Base-by-base conservation (phyloP, 2,797 vertebrate genomes). In the Lacerta viridis region DNA sequence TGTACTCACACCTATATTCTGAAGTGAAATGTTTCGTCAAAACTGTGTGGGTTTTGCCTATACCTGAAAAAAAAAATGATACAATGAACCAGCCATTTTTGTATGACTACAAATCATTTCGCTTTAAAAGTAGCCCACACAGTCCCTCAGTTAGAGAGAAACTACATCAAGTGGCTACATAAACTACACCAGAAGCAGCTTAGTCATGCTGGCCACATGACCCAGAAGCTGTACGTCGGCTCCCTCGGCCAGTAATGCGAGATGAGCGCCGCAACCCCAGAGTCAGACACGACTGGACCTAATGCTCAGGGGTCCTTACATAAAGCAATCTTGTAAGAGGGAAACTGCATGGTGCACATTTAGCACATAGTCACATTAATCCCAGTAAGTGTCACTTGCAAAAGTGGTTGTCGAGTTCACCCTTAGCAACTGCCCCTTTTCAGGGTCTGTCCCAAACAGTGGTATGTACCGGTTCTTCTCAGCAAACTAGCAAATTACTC, bases 1-100 rank as follows among this genome's bases (percentile, higher is more conserved):
- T 55, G 50, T 55, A 55, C 50, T 46, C 84, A 76, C 43, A 90
- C n/a, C 71, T 11, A 9, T 3, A 2, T 71, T 10, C 9, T 69
- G 11, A n/a, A 78, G 71, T n/a, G 69, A 2, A 7, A 15, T 43
- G 17, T 6, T 3, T 71, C 82, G 46, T 78, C 71, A 85, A 13
- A 76, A 74, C 0, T 1, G 27, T 7, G 7, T 7, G 36, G 61
- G 25, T 10, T 25, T 0, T 9, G 39, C 9, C 80, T 82, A 59
- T 10, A 41, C 2, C 59, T 84, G 87, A 0, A 29, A 71, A 77
- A 4, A 11, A 20, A 0, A 33, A 0, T 2, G 1, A 25, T 0
- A 0, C 87, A 3, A 11, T 18, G 17, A 29, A 64, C 27, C 27
- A 59, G 27, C 29, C 50, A 74, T 36, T 55, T 79, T n/a, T 36